Evolutionary conservation across 1,140 invertebrate genomes (phyloP), one percentile per base, ranked within the genome.

Genomic region (Drosophila sechellia): DNA sequence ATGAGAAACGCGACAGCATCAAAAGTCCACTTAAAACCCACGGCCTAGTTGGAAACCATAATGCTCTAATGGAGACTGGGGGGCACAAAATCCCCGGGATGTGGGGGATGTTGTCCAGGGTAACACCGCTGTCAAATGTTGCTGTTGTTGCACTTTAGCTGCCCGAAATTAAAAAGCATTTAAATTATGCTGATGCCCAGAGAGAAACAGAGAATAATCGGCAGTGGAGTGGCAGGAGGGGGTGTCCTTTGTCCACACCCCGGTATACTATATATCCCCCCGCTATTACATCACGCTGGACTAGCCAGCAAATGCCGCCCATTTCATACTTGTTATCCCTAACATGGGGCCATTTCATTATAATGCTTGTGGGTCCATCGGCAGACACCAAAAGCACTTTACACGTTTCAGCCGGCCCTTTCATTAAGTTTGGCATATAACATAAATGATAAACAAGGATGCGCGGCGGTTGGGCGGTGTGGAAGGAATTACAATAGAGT

Each of bases 111-210:
- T 46, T 79, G 64, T 69, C 59, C 81, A 31, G 57, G 63, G 39
- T 56, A 49, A 68, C 59, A 39, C 57, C 68, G 78, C 70, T 87
- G 79, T 68, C 66, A 77, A 75, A 89, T 81, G 79, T 83, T 70
- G 84, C 76, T 79, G 66, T 77, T 87, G 84, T 70, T 89, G 83
- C 83, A 87, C 85, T 86, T 86, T 86, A 61, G 70, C 61, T 74
- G 64, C 58, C 70, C 52, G 27, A 87, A 87, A 87, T 87, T 87
- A 86, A 86, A 86, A 86, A 87, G 83, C 84, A 81, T 86, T 87
- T 87, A 87, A 87, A 87, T 87, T 87, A 87, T 87, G 83, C 75
- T 87, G 83, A 87, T 89, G 83, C 79, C 83, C 84, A 77, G 68
- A 40, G 69, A 42, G 56, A 20, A 53, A 35, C 58, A 45, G 63